These are phyloP conservation scores for Myotis pilosus DNA, from an alignment of 2,797 vertebrate genomes.

Conservation along the genomic window DNA sequence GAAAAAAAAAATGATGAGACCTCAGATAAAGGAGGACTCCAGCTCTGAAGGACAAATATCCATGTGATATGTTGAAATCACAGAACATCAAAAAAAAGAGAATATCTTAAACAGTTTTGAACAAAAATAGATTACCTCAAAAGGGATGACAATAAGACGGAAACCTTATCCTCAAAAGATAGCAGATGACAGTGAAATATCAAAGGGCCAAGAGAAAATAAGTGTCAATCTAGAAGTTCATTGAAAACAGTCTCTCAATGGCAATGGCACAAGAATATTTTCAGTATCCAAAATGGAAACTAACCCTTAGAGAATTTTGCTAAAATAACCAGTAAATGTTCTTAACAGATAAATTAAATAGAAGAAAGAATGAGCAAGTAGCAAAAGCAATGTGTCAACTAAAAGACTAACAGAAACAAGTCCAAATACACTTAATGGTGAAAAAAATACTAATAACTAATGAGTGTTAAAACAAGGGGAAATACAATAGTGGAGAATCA, in stretches of 20 bases:
- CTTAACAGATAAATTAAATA: not conserved
- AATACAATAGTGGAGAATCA: not conserved
- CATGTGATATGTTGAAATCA: not conserved
- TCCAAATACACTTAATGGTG: not conserved
- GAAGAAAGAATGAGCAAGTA: not conserved
- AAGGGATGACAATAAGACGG: not conserved
- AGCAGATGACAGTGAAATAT: not conserved
- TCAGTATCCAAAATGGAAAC: conserved; percentile 13
- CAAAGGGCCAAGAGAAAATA: not conserved
- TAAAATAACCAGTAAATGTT: conserved; percentile 1
- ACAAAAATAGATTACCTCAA: not conserved
- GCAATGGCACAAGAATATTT: not conserved
- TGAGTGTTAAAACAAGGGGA: not conserved
- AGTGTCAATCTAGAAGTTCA: not conserved
- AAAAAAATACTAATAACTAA: not conserved
- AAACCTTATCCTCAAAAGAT: not conserved
- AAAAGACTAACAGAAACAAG: not conserved
- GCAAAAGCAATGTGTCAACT: not conserved
- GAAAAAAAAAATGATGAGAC: conserved; percentile 24
- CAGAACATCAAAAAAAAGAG: conserved; percentile 20
- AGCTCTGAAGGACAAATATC: not conserved
- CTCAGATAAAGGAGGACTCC: not conserved
- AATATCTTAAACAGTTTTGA: conserved; percentile 3
- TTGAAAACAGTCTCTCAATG: not conserved
- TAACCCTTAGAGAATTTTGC: not conserved